These are phyloP conservation scores for Drosophila lacicola DNA, from an alignment of 2,888 invertebrate genomes.

Conservation along the genomic window DNA sequence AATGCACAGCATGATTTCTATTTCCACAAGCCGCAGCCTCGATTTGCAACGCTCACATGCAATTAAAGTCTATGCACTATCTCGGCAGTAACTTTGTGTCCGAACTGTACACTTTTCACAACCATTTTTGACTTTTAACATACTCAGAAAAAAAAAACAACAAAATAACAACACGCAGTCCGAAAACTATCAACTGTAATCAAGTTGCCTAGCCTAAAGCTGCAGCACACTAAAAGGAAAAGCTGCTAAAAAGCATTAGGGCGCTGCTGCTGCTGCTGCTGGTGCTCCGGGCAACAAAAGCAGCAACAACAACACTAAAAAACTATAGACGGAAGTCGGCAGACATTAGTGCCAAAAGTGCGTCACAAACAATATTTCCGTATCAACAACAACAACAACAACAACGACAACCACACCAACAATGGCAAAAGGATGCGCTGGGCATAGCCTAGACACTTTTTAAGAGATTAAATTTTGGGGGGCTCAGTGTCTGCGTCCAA, in stretches of 20 bases:
- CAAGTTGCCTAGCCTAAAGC: conserved; percentile 74
- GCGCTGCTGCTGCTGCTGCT: conserved; percentile 45
- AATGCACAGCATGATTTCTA: not conserved
- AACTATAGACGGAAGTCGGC: conserved; percentile 77
- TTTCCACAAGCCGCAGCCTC: conserved; percentile 32
- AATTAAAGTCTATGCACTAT: conserved; percentile 58
- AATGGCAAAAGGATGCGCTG: conserved; percentile 53
- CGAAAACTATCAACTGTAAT: conserved; percentile 79
- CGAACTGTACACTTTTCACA: conserved; percentile 22
- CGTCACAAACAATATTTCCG: conserved; percentile 82
- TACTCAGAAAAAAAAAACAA: conserved; percentile 11
- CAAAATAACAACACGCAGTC: conserved; percentile 33
- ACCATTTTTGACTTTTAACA: conserved; percentile 64
- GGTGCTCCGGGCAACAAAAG: conserved; percentile 22
- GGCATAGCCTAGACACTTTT: conserved; percentile 77
- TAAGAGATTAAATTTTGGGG: conserved; percentile 80
- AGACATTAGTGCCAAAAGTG: conserved; percentile 81
- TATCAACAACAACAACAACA: conserved; percentile 64
- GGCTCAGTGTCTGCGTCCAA: conserved; percentile 45
- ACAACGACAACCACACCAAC: conserved; percentile 49
- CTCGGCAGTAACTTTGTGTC: conserved; percentile 37
- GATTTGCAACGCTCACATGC: conserved; percentile 52
- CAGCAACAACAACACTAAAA: conserved; percentile 22
- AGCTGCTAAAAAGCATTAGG: conserved; percentile 77
- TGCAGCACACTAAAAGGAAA: conserved; percentile 62